A percentile compares a stretch with the other conserved stretches of the same genome.
Evolutionary conservation across 2,888 invertebrate species (phyloP).

Genomic region (Nomada goodeniana): DNA sequence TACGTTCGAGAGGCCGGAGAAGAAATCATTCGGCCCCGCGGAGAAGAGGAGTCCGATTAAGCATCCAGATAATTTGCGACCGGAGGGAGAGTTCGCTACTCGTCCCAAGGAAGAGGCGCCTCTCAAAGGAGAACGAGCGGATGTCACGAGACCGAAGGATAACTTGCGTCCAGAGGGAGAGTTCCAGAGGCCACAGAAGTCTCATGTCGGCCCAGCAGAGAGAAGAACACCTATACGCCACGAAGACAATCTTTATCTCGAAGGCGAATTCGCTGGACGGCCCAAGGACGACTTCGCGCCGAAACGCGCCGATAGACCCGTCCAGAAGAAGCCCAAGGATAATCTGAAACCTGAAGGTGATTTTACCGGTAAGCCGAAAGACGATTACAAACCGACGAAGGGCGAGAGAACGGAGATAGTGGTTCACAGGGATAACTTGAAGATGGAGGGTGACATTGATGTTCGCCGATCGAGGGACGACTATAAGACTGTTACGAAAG

Average conservation of each 20-base stretch:
- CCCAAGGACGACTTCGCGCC: slow-evolving; percentile 86
- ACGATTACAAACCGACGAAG: slow-evolving; percentile 78
- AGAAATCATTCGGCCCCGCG: slow-evolving; percentile 83
- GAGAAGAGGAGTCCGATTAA: slow-evolving; percentile 84
- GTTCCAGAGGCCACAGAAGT: slow-evolving; percentile 75
- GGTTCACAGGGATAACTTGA: slow-evolving; percentile 88
- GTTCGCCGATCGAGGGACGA: slow-evolving; percentile 86
- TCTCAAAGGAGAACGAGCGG: slow-evolving; percentile 80
- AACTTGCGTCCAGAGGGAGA: slow-evolving; percentile 82
- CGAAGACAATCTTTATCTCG: slow-evolving; percentile 87
- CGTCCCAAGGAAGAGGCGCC: slow-evolving; percentile 67
- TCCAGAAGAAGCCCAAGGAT: slow-evolving; percentile 85
- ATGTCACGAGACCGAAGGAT: slow-evolving; percentile 77
- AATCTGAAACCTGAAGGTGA: slow-evolving; percentile 87
- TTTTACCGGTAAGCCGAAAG: slow-evolving; percentile 79
- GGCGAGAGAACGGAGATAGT: slow-evolving; percentile 88
- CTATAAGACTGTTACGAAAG: slow-evolving; percentile 85
- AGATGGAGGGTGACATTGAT: slow-evolving; percentile 88
- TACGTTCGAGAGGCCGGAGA: slow-evolving; percentile 85
- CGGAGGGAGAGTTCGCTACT: slow-evolving; percentile 84
- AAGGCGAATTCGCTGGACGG: slow-evolving; percentile 86
- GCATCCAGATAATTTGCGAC: slow-evolving; percentile 82
- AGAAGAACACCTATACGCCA: slow-evolving; percentile 85
- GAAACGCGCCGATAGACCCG: slow-evolving; percentile 86
- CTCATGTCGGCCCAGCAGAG: slow-evolving; percentile 80